Base-by-base conservation (phyloP, 92 coral and sea anemone genomes). In the Epizoanthus fatuus region DNA sequence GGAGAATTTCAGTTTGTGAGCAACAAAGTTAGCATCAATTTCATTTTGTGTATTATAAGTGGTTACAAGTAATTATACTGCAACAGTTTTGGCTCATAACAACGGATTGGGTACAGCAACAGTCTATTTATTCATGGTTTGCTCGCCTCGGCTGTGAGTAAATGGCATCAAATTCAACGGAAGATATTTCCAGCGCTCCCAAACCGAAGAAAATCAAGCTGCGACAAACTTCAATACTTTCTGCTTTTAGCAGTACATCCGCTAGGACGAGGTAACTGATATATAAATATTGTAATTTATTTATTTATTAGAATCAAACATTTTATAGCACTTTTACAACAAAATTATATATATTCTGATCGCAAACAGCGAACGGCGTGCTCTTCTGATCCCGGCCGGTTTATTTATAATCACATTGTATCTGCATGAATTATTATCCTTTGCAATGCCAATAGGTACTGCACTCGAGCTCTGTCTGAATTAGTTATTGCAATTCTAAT, bases 221-320 rank as follows among this genome's bases (percentile, higher is more conserved):
- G 37, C 75, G 75, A 69, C 57, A 69, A 16, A 4, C 75, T 69
- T 69, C 55, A 69, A 69, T 69, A 40, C 75, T 69, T 69, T 44
- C 75, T 44, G 75, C 75, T 39, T 69, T 69, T 69, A 69, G 57
- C 75, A 69, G 75, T 69, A 47, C 57, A 69, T 69, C 75, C 57
- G 75, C 57, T 69, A 44, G 75, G 75, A 69, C 75, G 35, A 69
- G 75, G 75, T 69, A 69, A 69, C 71, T 13, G 45, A 65, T 65
- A 65, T 65, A 35, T 13, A 65, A 25, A 63, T 25, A 63, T 25
- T 62, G 67, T 20, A 62, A 63, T 63, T 63, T 22, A 63, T 63
- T 7, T 22, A 56, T 57, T 14, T 63, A 63, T 63, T 63, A 63
- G 68, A 63, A 29, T 63, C 68, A 63, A 63, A 63, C 68, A 63